Base-by-base conservation (phyloP, 2,888 invertebrate genomes). In the Spilosoma lubricipeda region DNA sequence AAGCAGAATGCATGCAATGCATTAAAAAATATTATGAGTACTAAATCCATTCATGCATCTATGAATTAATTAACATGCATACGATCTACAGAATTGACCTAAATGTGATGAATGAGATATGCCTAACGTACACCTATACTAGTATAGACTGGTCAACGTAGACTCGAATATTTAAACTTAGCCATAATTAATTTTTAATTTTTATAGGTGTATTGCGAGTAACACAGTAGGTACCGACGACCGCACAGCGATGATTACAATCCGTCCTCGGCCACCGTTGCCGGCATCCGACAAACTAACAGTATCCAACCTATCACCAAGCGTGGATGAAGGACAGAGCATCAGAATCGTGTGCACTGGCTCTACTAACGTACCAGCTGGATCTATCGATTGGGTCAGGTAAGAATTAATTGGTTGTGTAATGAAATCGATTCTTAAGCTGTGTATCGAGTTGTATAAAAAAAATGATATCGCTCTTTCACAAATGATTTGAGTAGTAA, bases 171-270 rank as follows among this genome's bases (percentile, higher is more conserved):
- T 8, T 42, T 3, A 13, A 15, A 45, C 45, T 15, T 3, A 45
- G 2, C 36, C 11, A 36, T 65, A 36, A n/a, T 39, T 39, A 13
- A 11, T 30, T 42, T 13, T 39, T 1, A 48, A 48, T 48, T 63
- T 8, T 63, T 59, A 4, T 77, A 94, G 96, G 79, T 99, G 99
- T 88, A 96, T 97, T 13, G 99, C 98, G 0, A 95, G 96, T 0
- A 99, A 99, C 90, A 89, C 96, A 0, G 95, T 96, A 2, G 98
- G 98, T 8, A 91, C 95, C 0, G 96, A 96, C 48, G 96, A 97
- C 70, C 95, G 96, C 52, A 96, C 96, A 3, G 97, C 98, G 0
- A 96, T 97, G 42, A 95, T 99, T 36, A 97, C 97, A 80, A 97
- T 99, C 0, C 95, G 93, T 5, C 93, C 93, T 1, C 90, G 92